phyloP scores from a whole-genome alignment of 2,113 vertebrate species.

The Salvator merianae region DNA sequence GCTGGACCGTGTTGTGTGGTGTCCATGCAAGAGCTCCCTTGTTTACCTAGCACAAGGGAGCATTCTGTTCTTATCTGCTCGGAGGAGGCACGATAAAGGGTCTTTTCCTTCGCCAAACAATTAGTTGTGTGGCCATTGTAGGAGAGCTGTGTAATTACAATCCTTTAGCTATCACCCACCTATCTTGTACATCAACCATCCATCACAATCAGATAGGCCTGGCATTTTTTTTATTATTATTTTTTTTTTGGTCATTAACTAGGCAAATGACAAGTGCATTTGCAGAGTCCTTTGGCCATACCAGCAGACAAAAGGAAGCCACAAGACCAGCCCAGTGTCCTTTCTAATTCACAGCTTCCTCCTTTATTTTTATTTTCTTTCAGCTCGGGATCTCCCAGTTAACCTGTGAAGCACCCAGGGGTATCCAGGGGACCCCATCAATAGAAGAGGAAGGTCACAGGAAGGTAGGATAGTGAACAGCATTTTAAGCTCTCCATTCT shows the following conservation, averaged over 20 bases:
- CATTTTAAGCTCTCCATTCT: conserved; percentile 48
- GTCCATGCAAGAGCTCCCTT: conserved; percentile 41
- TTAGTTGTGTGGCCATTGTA: conserved; percentile 45
- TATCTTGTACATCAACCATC: conserved; percentile 83
- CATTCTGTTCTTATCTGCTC: conserved; percentile 64
- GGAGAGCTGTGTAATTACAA: conserved; percentile 55
- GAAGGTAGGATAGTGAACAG: conserved; percentile 6
- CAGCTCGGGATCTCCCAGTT: conserved; percentile 47
- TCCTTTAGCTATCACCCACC: conserved; percentile 73
- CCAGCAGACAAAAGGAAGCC: conserved; percentile 45
- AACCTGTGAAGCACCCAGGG: conserved; percentile 50
- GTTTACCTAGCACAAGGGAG: conserved; percentile 53
- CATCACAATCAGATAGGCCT: conserved; percentile 77
- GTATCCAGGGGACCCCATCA: conserved; percentile 47
- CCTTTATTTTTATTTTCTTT: conserved; percentile 42
- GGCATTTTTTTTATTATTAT: conserved; percentile 78
- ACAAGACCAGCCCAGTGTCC: conserved; percentile 46
- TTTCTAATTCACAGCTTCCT: conserved; percentile 38
- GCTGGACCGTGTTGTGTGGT: conserved; percentile 9
- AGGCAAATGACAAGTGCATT: conserved; percentile 69
- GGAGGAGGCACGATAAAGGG: conserved; percentile 63
- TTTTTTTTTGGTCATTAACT: conserved; percentile 77
- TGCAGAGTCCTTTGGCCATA: conserved; percentile 47
- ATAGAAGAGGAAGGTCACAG: conserved; percentile 21
- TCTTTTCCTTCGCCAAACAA: conserved; percentile 64